Conservation (phyloP, 2,113 vertebrate species). For the Corythaeola cristata region DNA sequence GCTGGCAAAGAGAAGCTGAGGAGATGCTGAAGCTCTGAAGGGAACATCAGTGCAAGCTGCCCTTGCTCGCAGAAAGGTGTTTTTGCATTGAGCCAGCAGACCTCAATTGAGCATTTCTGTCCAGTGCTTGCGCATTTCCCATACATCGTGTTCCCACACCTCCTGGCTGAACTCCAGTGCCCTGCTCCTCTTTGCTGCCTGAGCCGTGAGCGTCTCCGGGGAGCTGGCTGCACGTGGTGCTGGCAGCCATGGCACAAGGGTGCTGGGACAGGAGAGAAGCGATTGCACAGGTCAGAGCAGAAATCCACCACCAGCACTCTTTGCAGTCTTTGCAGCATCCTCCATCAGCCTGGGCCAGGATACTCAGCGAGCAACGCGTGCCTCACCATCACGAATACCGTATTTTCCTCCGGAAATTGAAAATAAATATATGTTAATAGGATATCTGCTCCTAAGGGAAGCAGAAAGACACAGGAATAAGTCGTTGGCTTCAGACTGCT, state of each 20-base stretch:
- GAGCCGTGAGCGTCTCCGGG: accelerated
- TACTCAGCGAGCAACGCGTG: accelerated
- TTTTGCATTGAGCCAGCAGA: background rate
- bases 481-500: background rate
- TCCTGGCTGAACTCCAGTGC: background rate
- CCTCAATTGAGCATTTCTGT: accelerated
- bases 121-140: accelerated
- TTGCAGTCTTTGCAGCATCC: background rate
- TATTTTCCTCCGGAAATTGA: background rate
- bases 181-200: background rate
- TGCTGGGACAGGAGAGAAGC: background rate
- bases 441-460: background rate
- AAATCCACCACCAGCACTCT: background rate
- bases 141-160: background rate
- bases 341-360: background rate
- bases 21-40: background rate
- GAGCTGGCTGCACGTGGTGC: background rate
- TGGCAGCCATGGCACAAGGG: background rate
- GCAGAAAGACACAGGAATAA: background rate
- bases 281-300: background rate
- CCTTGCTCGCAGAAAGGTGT: background rate
- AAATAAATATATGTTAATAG: background rate
- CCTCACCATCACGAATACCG: background rate
- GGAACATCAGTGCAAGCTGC: background rate
- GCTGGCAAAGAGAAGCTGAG: background rate